Base-by-base conservation (phyloP, 2,888 invertebrate genomes). In the Amitus sp. region DNA sequence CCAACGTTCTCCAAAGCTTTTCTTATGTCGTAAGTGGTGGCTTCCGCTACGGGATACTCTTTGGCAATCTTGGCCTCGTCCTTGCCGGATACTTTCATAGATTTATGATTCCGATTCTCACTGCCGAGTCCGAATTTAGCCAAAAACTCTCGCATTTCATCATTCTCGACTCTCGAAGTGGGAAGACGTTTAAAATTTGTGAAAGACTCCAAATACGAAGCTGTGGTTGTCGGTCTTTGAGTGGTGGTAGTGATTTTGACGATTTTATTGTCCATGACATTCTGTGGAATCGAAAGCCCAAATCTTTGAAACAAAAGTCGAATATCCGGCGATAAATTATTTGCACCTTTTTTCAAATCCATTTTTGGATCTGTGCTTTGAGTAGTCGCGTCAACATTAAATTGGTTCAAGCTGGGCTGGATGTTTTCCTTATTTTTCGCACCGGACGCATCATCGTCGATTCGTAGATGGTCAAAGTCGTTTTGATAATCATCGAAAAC, bases 111-210 rank as follows among this genome's bases (percentile, higher is more conserved):
- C 5, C 79, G 66, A 30, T 27, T 69, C 0, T 73, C 76, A 4
- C 47, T 53, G 0, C 83, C 77, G 1, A 85, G 73, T 1, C 85
- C 85, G 53, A 84, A 85, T 23, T 71, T 78, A 0, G 82, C 80
- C 30, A 85, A 62, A 40, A 84, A 84, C n/a, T 82, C 77, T 47
- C 75, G 79, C 82, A 85, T 84, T 18, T 82, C 83, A 18, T 76
- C 69, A 18, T 82, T 75, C 20, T 73, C 75, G 1, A 81, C 75
- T 1, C 60, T 65, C 1, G 74, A 78, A n/a, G 60, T 69, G 1
- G 84, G 84, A 1, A 85, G 63, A 1, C 83, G 84, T 54, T 83
- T 84, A 62, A 85, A 85, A 43, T 73, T 79, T 0, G 78, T 76
- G 23, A 56, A 65, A 0, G 52, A 56, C 18, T 65, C 59, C 12